A percentile compares a stretch with the other conserved stretches of the same genome.
These are phyloP conservation scores for Sitta europaea DNA, from an alignment of 2,113 vertebrate species.

Conservation along the genomic window DNA sequence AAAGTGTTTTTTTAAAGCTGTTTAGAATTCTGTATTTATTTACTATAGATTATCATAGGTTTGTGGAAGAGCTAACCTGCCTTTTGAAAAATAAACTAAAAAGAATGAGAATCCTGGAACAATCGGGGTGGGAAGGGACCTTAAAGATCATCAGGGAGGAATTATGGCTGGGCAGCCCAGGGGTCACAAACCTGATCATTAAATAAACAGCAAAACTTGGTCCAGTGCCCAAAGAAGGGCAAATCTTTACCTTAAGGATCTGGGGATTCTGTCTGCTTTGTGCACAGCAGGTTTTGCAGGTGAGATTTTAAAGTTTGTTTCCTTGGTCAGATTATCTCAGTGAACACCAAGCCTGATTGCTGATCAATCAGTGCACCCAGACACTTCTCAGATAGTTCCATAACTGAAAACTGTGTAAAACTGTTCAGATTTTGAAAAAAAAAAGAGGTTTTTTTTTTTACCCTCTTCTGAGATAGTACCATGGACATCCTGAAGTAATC, in stretches of 20 bases:
- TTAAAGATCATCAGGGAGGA: neutral
- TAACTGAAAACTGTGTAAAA: neutral
- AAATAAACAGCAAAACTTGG: neutral
- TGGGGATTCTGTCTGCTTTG: neutral
- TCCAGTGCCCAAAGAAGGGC: neutral
- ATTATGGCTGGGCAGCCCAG: neutral
- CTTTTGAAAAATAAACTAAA: neutral
- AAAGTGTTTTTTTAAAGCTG: neutral
- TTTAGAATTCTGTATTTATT: neutral
- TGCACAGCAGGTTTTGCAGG: accelerated
- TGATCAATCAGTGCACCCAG: neutral
- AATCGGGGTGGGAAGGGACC: neutral
- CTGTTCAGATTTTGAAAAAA: neutral
- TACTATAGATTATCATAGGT: neutral
- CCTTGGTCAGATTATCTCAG: neutral
- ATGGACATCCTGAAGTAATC: neutral
- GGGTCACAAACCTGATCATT: neutral
- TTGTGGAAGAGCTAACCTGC: neutral
- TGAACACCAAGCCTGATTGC: neutral
- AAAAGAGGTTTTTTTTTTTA: no score
- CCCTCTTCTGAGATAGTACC: neutral
- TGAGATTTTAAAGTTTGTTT: neutral
- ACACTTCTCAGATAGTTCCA: accelerated
- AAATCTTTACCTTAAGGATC: neutral
- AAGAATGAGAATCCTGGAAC: neutral